These are phyloP conservation scores for Ptychochromis oligacanthus DNA, from an alignment of 2,113 vertebrate species.

Conservation along the genomic window DNA sequence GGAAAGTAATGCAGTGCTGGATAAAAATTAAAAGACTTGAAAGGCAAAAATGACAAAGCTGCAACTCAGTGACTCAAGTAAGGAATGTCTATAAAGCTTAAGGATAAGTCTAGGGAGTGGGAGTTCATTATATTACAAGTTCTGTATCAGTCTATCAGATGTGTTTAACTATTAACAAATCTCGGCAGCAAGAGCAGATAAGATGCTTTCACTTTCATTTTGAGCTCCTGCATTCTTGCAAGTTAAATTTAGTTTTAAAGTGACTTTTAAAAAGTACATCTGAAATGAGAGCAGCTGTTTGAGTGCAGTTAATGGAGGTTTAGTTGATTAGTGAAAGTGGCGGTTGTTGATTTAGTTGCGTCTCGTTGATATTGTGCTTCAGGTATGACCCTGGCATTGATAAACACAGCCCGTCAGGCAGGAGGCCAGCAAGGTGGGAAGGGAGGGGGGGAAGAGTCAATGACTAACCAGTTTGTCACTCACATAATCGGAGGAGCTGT, in stretches of 20 bases:
- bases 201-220: neutral
- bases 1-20: no score
- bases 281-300: no score
- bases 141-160: no score
- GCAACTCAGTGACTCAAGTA: neutral
- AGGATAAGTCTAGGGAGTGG: no score
- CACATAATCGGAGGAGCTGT: neutral
- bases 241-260: neutral
- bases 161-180: no score
- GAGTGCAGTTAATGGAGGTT: neutral
- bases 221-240: neutral
- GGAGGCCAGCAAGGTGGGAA: neutral
- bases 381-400: neutral
- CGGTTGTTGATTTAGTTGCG: neutral
- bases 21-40: no score
- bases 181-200: no score
- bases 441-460: neutral
- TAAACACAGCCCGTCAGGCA: neutral
- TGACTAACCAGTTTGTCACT: neutral
- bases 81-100: neutral
- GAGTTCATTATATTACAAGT: neutral
- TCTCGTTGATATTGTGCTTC: accelerated
- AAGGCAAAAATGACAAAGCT: no score
- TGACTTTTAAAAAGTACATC: neutral
- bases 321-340: neutral